A percentile compares a stretch with the other conserved stretches of the same genome.
phyloP scores from a whole-genome alignment of 2,797 vertebrate species.

The Mormyrops boulengeri region DNA sequence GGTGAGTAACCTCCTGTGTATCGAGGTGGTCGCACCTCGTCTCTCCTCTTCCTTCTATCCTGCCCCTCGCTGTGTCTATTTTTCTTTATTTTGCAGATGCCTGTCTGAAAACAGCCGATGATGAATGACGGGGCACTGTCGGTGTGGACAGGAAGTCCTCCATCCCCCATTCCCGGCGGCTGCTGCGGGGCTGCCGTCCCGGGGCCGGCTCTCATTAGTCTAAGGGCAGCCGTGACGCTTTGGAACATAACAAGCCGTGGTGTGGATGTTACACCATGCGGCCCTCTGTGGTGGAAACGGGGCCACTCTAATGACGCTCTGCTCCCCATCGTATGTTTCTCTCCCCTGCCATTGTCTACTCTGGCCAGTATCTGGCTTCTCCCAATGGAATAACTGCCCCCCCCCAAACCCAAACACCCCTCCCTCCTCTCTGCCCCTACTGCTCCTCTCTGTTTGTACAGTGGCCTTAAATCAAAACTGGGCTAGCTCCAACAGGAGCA shows the following conservation, averaged over 20 bases:
- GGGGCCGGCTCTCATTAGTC: constrained; percentile 18
- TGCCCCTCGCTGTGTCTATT: background rate
- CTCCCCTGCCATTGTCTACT: background rate
- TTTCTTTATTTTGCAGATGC: constrained; percentile 20
- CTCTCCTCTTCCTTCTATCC: background rate
- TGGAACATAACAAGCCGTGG: background rate
- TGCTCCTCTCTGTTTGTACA: background rate
- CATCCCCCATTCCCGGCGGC: background rate
- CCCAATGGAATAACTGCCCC: background rate
- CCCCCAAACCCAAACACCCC: background rate
- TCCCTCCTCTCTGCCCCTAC: constrained; percentile 8
- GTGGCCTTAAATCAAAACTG: constrained; percentile 6
- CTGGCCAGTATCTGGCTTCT: constrained; percentile 4
- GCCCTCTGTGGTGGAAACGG: background rate
- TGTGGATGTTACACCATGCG: background rate
- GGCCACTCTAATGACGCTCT: constrained; percentile 6
- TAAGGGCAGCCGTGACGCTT: background rate
- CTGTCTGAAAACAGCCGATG: constrained; percentile 9
- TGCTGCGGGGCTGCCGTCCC: background rate
- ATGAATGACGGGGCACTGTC: constrained; percentile 13
- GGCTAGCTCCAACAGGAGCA: background rate
- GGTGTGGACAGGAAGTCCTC: constrained; percentile 15
- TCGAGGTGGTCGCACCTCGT: background rate
- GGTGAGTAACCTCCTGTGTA: background rate
- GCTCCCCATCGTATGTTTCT: background rate